These are phyloP conservation scores for Hetaerina americana DNA, from an alignment of 1,140 invertebrate species.

Conservation along the genomic window DNA sequence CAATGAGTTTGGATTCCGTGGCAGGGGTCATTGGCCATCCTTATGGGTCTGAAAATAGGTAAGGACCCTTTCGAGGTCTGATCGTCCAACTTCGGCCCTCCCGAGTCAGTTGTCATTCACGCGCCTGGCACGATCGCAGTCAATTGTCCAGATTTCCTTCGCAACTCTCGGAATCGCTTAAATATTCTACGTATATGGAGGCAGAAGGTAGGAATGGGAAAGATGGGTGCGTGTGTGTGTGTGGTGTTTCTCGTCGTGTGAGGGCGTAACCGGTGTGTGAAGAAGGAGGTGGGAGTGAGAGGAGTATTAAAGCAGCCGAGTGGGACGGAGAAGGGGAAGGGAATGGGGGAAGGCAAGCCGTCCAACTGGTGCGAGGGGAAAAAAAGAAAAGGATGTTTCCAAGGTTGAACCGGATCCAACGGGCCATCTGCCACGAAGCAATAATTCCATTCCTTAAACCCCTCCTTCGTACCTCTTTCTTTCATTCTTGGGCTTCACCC, in stretches of 20 bases:
- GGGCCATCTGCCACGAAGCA: neutral
- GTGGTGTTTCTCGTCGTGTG: neutral
- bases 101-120: no score
- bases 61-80: no score
- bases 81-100: no score
- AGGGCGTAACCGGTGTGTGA: neutral
- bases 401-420: neutral
- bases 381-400: neutral
- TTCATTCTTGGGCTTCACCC: neutral
- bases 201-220: neutral
- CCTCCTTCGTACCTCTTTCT: neutral
- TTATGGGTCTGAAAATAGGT: neutral
- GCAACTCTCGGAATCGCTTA: neutral
- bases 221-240: neutral
- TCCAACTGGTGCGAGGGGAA: neutral
- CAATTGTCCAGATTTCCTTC: neutral
- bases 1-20: no score
- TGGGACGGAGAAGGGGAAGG: neutral
- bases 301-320: neutral
- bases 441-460: neutral
- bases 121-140: no score
- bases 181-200: neutral
- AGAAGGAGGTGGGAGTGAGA: neutral
- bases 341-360: neutral
- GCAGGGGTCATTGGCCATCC: neutral